Evolutionary conservation across 2,888 invertebrate species (phyloP).

Genomic region (Thumatha senex): DNA sequence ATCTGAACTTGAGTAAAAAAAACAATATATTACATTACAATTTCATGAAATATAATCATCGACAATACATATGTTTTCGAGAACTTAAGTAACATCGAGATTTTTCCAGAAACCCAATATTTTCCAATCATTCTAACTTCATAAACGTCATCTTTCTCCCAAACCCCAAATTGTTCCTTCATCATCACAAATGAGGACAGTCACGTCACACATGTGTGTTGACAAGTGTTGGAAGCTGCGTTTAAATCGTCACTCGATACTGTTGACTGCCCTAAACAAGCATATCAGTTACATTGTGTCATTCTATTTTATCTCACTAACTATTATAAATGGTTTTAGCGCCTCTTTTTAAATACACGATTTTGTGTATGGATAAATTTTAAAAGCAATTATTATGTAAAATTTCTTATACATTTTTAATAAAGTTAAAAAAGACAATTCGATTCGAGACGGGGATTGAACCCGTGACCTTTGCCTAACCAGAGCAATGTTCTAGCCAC

Average conservation of each 20-base stretch:
- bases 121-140: neutral
- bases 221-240: slow-evolving; percentile 2
- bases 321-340: slow-evolving; percentile 25
- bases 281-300: slow-evolving; percentile 37
- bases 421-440: too few relatives aligned
- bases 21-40: too few relatives aligned
- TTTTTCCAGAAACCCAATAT: neutral
- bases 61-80: too few relatives aligned
- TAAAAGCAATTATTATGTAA: too few relatives aligned
- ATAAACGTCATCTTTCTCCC: neutral
- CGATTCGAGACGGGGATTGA: too few relatives aligned
- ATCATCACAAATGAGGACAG: slow-evolving; percentile 7
- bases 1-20: neutral
- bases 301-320: slow-evolving; percentile 21
- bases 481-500: too few relatives aligned
- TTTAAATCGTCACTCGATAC: slow-evolving; percentile 29
- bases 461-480: too few relatives aligned
- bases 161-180: neutral
- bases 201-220: slow-evolving; percentile 5
- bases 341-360: slow-evolving; percentile 12
- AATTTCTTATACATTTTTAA: too few relatives aligned
- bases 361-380: neutral
- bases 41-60: too few relatives aligned
- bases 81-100: neutral
- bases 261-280: slow-evolving; percentile 28